Conservation (phyloP, 2,888 invertebrate genomes). For the Halocaridina rubra region DNA sequence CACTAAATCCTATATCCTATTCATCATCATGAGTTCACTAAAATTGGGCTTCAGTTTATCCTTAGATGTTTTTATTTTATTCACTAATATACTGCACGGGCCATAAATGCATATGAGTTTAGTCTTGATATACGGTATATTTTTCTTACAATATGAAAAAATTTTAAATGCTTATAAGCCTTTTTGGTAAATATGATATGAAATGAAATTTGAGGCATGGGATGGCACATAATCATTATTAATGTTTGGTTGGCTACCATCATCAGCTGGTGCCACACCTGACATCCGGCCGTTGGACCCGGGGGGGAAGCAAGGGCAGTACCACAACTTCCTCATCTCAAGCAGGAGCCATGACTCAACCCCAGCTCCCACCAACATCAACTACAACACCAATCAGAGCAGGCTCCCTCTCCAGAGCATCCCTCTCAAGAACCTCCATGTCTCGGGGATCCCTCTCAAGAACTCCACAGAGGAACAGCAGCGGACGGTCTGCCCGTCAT, state of each 20-base stretch:
- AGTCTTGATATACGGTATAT: no score
- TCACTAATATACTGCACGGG: no score
- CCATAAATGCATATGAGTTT: no score
- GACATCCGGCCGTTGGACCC: constrained; percentile 58
- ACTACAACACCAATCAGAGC: constrained; percentile 46
- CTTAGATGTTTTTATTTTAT: no score
- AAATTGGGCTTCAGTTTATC: no score
- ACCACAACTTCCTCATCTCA: constrained; percentile 48
- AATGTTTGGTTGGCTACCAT: neutral
- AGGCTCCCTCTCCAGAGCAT: constrained; percentile 42
- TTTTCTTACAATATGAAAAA: no score
- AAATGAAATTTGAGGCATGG: no score
- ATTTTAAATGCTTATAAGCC: no score
- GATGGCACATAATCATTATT: no score
- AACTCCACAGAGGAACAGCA: constrained; percentile 59
- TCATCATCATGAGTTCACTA: no score
- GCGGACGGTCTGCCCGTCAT: constrained; percentile 54
- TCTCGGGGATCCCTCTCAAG: constrained; percentile 54
- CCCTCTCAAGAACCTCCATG: constrained; percentile 11
- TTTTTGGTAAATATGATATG: no score
- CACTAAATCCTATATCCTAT: neutral
- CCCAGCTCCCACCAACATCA: constrained; percentile 39
- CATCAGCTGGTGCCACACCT: constrained; percentile 57
- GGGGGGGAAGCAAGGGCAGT: constrained; percentile 56
- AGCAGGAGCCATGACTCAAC: constrained; percentile 23